Evolutionary conservation across 2,888 invertebrate genomes (phyloP).

Genomic region (Pheosia tremula): DNA sequence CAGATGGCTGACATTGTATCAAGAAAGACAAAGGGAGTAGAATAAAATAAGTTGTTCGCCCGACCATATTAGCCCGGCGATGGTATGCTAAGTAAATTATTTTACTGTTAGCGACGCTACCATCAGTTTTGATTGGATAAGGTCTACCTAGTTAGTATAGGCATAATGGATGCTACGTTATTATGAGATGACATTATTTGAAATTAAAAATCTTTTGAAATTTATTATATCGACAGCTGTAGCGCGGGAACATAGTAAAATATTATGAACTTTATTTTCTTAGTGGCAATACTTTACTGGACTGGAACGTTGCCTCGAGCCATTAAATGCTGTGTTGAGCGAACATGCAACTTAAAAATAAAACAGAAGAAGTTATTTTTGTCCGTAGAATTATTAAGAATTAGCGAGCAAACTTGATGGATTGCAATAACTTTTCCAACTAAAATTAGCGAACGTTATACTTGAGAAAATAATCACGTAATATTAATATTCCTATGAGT

Average conservation of each 20-base stretch:
- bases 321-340: background rate
- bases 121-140: constrained; percentile 48
- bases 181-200: constrained; percentile 48
- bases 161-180: constrained; percentile 47
- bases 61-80: constrained; percentile 34
- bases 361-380: background rate
- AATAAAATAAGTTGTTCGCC: constrained; percentile 40
- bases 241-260: constrained; percentile 5
- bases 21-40: constrained; percentile 56
- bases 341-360: background rate
- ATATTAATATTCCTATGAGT: background rate
- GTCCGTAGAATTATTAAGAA: background rate
- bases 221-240: constrained; percentile 4
- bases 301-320: background rate
- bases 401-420: background rate
- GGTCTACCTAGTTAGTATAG: constrained; percentile 40
- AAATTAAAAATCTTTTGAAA: constrained; percentile 34
- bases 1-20: constrained; percentile 65
- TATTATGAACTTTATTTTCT: background rate
- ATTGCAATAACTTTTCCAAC: background rate
- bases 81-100: constrained; percentile 59
- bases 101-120: constrained; percentile 25
- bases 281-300: background rate
- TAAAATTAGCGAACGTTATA: background rate
- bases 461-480: background rate